Conservation (phyloP, 1,140 invertebrate genomes). For the Aleiodes sp. region DNA sequence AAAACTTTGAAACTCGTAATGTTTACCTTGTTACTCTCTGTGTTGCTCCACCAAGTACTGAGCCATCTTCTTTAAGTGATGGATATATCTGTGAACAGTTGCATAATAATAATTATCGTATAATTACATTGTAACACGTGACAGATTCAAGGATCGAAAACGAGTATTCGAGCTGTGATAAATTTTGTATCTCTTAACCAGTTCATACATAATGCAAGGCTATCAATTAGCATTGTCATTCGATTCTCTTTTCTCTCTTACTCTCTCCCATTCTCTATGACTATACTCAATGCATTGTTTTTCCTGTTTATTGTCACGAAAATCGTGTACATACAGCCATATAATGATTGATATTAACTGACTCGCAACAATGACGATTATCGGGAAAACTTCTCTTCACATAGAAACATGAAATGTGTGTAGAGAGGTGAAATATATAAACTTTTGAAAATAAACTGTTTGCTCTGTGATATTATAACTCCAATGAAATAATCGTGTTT, state of each 20-base stretch:
- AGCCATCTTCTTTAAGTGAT: slow-evolving; percentile 59
- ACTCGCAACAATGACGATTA: not conserved
- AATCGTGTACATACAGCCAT: not conserved
- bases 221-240: not conserved
- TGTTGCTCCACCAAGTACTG: slow-evolving; percentile 59
- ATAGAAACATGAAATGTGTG: not conserved
- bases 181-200: not conserved
- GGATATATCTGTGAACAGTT: slow-evolving; percentile 61
- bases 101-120: not conserved
- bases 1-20: not conserved
- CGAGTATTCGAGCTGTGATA: not conserved
- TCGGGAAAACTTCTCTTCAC: not conserved
- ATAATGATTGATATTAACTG: slow-evolving; percentile 4
- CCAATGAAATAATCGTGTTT: not conserved
- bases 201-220: not conserved
- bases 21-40: slow-evolving; percentile 62
- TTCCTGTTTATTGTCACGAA: not conserved
- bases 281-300: not conserved
- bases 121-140: not conserved
- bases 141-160: not conserved
- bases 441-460: not conserved
- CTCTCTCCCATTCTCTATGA: not conserved
- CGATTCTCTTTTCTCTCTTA: not conserved
- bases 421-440: not conserved
- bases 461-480: not conserved